These are phyloP conservation scores for Oxytorus armatus DNA, from an alignment of 2,888 invertebrate genomes.

Conservation along the genomic window DNA sequence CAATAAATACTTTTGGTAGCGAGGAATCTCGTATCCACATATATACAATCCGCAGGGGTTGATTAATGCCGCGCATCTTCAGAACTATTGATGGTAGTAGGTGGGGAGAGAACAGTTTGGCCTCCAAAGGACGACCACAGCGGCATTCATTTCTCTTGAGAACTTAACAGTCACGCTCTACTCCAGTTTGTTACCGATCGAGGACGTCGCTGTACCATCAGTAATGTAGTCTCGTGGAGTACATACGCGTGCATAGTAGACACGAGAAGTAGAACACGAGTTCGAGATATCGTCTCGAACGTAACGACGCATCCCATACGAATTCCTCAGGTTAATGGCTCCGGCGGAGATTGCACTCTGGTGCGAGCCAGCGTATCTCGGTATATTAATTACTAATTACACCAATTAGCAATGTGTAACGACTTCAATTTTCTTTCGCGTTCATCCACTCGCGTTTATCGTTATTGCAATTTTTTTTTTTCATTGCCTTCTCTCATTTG, in stretches of 20 bases:
- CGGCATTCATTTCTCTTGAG: conserved; percentile 1
- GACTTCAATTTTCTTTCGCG: conserved; percentile 48
- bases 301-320: conserved; percentile 13
- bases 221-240: not conserved
- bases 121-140: conserved; percentile 72
- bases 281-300: conserved; percentile 17
- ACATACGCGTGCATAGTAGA: not conserved
- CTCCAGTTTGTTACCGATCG: conserved; percentile 11
- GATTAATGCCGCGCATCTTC: not conserved
- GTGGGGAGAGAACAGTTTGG: conserved; percentile 61
- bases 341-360: conserved; percentile 15
- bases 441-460: conserved; percentile 10
- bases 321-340: conserved; percentile 39
- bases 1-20: not conserved
- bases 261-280: conserved; percentile 13
- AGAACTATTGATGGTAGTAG: not conserved
- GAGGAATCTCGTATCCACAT: not conserved
- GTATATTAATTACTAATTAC: conserved; percentile 61
- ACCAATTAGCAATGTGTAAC: conserved; percentile 52
- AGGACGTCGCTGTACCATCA: conserved; percentile 8
- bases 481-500: not conserved
- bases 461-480: conserved; percentile 4
- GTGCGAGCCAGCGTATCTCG: not conserved
- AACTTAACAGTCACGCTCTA: conserved; percentile 43
- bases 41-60: not conserved